phyloP scores from a whole-genome alignment of 1,140 invertebrate genomes.

The Lepidurus arcticus region DNA sequence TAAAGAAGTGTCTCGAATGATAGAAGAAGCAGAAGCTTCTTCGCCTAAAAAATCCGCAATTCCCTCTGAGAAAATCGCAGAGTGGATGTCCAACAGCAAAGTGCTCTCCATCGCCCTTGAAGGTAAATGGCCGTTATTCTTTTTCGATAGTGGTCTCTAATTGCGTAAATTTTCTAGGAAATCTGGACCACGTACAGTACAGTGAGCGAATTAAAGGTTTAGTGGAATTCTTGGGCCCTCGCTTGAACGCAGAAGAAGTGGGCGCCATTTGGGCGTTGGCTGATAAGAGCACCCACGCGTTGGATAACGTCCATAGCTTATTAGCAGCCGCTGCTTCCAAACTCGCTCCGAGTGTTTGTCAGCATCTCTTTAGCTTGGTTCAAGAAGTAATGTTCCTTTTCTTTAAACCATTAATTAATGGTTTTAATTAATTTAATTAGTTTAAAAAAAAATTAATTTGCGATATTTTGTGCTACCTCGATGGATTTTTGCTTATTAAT shows the following conservation, averaged over 20 bases:
- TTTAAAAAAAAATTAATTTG: too few species aligned
- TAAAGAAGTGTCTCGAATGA: slow-evolving; percentile 49
- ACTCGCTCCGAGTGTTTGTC: slow-evolving; percentile 49
- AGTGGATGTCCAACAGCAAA: slow-evolving; percentile 50
- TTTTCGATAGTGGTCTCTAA: neutral
- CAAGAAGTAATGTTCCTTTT: slow-evolving; percentile 44
- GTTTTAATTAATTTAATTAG: too few species aligned
- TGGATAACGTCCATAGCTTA: slow-evolving; percentile 53
- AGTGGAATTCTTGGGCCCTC: slow-evolving; percentile 51
- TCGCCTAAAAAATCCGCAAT: slow-evolving; percentile 44
- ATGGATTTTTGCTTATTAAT: slow-evolving; percentile 35
- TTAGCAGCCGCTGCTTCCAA: slow-evolving; percentile 51
- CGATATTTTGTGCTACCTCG: neutral
- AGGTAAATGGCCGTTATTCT: slow-evolving; percentile 36
- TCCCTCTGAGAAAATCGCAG: slow-evolving; percentile 45
- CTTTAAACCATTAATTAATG: neutral
- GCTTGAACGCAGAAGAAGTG: slow-evolving; percentile 49
- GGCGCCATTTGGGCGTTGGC: slow-evolving; percentile 50
- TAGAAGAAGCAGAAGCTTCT: slow-evolving; percentile 46
- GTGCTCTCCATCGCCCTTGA: slow-evolving; percentile 51
- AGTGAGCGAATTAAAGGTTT: slow-evolving; percentile 51
- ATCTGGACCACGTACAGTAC: slow-evolving; percentile 54
- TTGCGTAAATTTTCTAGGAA: slow-evolving; percentile 38
- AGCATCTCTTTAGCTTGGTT: slow-evolving; percentile 48
- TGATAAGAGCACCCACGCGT: slow-evolving; percentile 49